phyloP scores from a whole-genome alignment of 2,113 vertebrate species.

The Egretta garzetta region DNA sequence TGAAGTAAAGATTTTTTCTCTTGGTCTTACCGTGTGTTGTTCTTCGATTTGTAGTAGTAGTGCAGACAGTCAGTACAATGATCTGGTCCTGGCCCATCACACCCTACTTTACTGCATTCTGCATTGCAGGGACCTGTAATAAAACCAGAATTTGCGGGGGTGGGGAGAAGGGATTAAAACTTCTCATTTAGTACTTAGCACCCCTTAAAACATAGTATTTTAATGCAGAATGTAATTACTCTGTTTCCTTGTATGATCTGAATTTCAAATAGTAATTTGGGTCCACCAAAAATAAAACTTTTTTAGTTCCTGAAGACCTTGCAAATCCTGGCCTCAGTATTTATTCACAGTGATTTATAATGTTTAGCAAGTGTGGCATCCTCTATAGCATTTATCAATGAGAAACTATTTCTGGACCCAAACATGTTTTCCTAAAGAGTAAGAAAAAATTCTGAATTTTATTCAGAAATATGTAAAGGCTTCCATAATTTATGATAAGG shows the following conservation, averaged over 20 bases:
- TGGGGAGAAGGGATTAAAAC: neutral
- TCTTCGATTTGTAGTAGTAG: slow-evolving; percentile 98
- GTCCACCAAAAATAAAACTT: neutral
- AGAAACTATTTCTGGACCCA: neutral
- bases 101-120: slow-evolving; percentile 93
- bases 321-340: neutral
- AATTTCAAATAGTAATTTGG: neutral
- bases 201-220: neutral
- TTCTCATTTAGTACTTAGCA: neutral
- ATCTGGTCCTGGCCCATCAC: slow-evolving; percentile 95
- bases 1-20: neutral
- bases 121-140: slow-evolving; percentile 89
- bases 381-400: neutral
- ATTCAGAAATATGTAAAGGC: neutral
- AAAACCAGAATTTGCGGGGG: neutral
- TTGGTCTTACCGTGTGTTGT: slow-evolving; percentile 89
- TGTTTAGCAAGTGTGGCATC: neutral
- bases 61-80: slow-evolving; percentile 96
- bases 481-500: neutral
- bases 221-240: neutral
- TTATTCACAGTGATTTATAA: neutral
- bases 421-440: neutral
- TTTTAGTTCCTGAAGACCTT: neutral
- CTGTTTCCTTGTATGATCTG: neutral
- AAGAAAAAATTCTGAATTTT: neutral